These are phyloP conservation scores for Turritopsis dohrnii DNA, from an alignment of 30 jellyfish, hydroid and myxozoan genomes.

Conservation along the genomic window DNA sequence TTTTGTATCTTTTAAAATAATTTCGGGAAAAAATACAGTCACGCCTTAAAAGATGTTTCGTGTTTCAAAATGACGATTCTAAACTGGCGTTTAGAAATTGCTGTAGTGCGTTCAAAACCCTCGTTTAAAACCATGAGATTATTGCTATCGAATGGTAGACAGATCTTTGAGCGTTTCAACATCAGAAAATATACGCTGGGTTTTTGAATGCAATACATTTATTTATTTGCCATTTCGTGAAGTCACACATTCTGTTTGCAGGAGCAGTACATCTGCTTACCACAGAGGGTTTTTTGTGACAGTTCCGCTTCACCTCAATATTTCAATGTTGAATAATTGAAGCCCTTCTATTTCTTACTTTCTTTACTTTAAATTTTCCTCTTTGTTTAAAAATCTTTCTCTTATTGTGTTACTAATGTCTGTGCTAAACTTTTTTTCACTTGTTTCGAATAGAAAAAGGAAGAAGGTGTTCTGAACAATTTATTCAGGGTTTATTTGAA, in stretches of 20 bases:
- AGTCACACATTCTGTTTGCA: neutral
- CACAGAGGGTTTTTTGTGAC: neutral
- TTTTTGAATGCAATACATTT: neutral
- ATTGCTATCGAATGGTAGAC: too few species aligned
- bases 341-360: neutral
- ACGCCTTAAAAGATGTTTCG: too few species aligned
- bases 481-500: neutral
- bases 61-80: too few species aligned
- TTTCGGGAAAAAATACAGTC: too few species aligned
- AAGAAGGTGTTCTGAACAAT: neutral
- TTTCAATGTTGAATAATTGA: neutral
- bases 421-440: neutral
- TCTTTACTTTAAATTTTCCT: neutral
- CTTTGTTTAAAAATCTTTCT: neutral
- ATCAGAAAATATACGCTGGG: too few species aligned
- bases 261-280: neutral
- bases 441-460: neutral
- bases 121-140: too few species aligned
- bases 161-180: too few species aligned
- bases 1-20: too few species aligned
- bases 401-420: neutral
- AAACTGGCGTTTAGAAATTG: too few species aligned
- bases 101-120: too few species aligned
- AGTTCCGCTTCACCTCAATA: neutral
- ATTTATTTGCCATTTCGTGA: neutral